Conservation (phyloP, 2,797 vertebrate species). For the Catamblyrhynchus diadema region DNA sequence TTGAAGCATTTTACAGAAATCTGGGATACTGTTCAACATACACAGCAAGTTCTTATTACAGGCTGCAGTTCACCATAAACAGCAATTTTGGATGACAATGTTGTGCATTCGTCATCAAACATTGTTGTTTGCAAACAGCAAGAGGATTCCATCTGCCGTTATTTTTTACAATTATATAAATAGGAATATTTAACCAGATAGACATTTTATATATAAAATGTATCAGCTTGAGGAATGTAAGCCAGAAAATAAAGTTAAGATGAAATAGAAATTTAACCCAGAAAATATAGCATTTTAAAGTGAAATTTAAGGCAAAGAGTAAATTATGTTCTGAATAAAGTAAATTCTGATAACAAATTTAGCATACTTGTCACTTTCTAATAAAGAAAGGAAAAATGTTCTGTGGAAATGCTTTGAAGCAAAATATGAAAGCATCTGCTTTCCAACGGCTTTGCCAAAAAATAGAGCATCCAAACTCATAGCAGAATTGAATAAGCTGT, state of each 20-base stretch:
- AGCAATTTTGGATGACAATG: constrained; percentile 2
- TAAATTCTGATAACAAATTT: neutral
- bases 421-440: neutral
- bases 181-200: neutral
- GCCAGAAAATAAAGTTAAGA: neutral
- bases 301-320: neutral
- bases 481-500: neutral
- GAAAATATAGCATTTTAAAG: neutral
- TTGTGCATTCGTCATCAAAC: neutral
- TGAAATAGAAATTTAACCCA: neutral
- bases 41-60: neutral
- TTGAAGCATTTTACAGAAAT: constrained; percentile 16
- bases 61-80: neutral
- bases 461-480: neutral
- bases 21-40: neutral
- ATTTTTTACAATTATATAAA: neutral
- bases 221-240: neutral
- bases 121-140: neutral
- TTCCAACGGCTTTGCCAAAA: neutral
- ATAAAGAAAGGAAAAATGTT: neutral
- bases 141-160: neutral
- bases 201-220: neutral
- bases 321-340: neutral
- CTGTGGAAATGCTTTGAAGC: neutral
- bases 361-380: neutral